Evolutionary conservation across 2,113 vertebrate genomes (phyloP), one percentile per base, ranked within the genome.

Genomic region (Crotophaga sulcirostris): DNA sequence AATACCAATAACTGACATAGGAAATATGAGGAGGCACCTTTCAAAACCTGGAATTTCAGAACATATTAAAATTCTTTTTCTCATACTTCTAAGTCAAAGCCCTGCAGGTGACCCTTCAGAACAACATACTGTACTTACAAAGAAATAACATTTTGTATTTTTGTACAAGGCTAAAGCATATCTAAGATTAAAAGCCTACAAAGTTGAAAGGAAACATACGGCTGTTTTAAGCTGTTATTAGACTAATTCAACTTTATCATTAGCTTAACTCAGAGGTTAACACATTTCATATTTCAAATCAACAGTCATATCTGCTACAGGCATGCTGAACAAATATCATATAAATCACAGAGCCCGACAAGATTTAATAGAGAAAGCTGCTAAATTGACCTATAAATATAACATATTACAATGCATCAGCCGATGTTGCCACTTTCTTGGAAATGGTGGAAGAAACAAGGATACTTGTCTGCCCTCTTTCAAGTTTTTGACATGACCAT

Each of bases 361-460:
- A 93, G 67, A 92, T 58, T 90, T 92, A 95, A 93, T 89, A 94
- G 63, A 73, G 91, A 94, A 96, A 95, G 86, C 87, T 96, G 89
- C 78, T 90, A 93, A 93, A 95, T 42, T 91, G 93, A 88, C 75
- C 94, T 91, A 89, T 89, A 95, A 95, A 96, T 93, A 80, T 44
- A 95, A 92, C 0, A 0, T n/a, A 92, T 70, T 84, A 74, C 69
- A 92, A 78, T 89, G 90, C 73, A 90, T 95, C 86, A 89, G 36
- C 55, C 87, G 62, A 62, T 70, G 55, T 44, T 94, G 87, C 70
- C 91, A 89, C 69, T 92, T 96, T 94, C 85, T 91, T 92, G 87
- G 82, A 96, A 96, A 67, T 26, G 34, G 70, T 38, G 47, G 74
- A 93, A 85, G 74, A 83, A 95, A 94, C 54, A 16, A 66, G 36